Evolutionary conservation across 2,888 invertebrate genomes (phyloP), one percentile per base, ranked within the genome.

Genomic region (Limulus polyphemus): DNA sequence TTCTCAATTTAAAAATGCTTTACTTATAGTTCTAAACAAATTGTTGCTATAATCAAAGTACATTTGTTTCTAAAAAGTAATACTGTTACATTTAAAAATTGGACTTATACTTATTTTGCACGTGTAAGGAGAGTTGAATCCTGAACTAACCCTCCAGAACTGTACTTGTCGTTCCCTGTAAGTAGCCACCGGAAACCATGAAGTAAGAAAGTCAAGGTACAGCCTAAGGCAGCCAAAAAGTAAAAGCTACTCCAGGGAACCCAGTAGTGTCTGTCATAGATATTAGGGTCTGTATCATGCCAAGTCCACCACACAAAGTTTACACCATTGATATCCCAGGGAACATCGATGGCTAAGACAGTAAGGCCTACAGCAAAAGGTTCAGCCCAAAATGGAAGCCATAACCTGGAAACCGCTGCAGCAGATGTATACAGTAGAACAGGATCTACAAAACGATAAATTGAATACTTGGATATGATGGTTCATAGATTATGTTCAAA

Each of bases 171-270:
- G 17, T 80, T 79, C 47, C 74, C 74, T 13, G 74, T 74, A 60
- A 83, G 76, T 72, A 81, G 77, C 46, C 76, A 77, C 64, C 84
- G 79, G 57, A 80, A 78, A 9, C 79, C 79, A 63, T 83, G 82
- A 74, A 87, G 86, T 72, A 85, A 81, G 73, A 83, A 84, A 14
- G 80, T 82, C 73, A 88, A 85, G 67, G 85, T 83, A 0, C 84
- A 83, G 0, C 87, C 83, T 73, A 88, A 88, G 0, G 85, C 78
- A 0, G 85, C 81, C 74, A 89, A 88, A 79, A 89, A 89, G 73
- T 87, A 88, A 76, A 87, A 89, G 0, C 87, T 87, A 73, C 85
- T 88, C 85, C 86, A 88, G 0, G 89, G 89, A 32, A 89, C 87
- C 84, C 85, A 87, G 75, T 88, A 88, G 75, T 84, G 84, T 52